Percentiles rank a stretch among this genome's conserved stretches.
Conservation (phyloP, 2,888 invertebrate genomes). For the Labia minor region DNA sequence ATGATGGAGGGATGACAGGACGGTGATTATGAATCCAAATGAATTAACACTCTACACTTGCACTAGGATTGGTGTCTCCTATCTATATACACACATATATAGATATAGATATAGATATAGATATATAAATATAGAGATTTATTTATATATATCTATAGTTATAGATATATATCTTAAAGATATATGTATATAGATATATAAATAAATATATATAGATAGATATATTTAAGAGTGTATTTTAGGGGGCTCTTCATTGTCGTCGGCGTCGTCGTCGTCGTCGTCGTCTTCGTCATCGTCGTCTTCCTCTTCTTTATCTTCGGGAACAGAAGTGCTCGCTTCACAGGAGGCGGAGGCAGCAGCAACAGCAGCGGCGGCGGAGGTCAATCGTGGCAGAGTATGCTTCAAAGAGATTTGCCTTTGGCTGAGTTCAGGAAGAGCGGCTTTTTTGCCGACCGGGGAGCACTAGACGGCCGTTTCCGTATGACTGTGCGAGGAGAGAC, state of each 20-base stretch:
- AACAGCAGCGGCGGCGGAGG: neutral
- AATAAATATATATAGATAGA: too few relatives aligned
- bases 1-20: too few relatives aligned
- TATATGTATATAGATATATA: too few relatives aligned
- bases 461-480: conserved; percentile 85
- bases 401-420: neutral
- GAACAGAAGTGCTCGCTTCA: neutral
- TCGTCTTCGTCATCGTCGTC: neutral
- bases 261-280: neutral
- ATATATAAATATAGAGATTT: too few relatives aligned
- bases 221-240: too few relatives aligned
- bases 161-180: too few relatives aligned
- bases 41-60: too few relatives aligned
- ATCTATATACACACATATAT: too few relatives aligned
- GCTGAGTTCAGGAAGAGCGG: neutral
- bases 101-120: too few relatives aligned
- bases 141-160: too few relatives aligned
- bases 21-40: too few relatives aligned
- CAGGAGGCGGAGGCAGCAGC: conserved; percentile 14
- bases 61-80: too few relatives aligned
- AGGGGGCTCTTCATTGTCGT: neutral
- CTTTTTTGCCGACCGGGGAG: conserved; percentile 13
- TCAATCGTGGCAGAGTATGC: neutral
- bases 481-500: conserved; percentile 85
- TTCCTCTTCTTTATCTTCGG: neutral